These are phyloP conservation scores for Eciton burchellii DNA, from an alignment of 1,140 invertebrate species.

Conservation along the genomic window DNA sequence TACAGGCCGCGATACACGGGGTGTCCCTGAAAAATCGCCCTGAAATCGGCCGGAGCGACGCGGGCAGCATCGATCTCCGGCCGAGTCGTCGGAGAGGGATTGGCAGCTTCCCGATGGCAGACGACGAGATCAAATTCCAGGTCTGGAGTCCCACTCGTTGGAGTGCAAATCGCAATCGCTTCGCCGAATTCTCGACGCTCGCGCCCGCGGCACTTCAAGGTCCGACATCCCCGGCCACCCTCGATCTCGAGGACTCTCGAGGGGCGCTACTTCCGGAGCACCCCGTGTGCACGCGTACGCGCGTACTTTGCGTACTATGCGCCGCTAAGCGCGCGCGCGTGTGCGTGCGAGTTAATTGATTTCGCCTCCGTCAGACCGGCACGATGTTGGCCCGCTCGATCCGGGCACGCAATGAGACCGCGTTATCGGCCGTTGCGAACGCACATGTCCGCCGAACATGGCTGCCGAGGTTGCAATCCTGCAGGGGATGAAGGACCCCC, in stretches of 20 bases:
- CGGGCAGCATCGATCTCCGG: no score
- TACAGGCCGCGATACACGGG: conserved; percentile 59
- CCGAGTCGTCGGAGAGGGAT: no score
- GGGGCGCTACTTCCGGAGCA: neutral
- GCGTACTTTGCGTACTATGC: conserved; percentile 51
- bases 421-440: conserved; percentile 66
- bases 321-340: conserved; percentile 62
- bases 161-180: no score
- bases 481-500: neutral
- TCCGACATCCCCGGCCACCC: neutral
- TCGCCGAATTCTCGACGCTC: no score
- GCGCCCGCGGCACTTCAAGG: no score
- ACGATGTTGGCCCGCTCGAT: conserved; percentile 69
- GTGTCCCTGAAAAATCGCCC: conserved; percentile 7
- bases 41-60: no score
- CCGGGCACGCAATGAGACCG: conserved; percentile 64
- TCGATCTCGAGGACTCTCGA: neutral
- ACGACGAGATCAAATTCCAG: no score
- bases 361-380: conserved; percentile 71
- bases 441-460: conserved; percentile 20
- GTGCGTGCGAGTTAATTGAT: conserved; percentile 78
- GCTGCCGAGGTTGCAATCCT: neutral
- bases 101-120: no score
- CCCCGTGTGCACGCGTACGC: conserved; percentile 16
- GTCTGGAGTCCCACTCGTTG: no score